Base-by-base conservation (phyloP, 92 coral and sea anemone genomes). In the Siderastrea siderea region DNA sequence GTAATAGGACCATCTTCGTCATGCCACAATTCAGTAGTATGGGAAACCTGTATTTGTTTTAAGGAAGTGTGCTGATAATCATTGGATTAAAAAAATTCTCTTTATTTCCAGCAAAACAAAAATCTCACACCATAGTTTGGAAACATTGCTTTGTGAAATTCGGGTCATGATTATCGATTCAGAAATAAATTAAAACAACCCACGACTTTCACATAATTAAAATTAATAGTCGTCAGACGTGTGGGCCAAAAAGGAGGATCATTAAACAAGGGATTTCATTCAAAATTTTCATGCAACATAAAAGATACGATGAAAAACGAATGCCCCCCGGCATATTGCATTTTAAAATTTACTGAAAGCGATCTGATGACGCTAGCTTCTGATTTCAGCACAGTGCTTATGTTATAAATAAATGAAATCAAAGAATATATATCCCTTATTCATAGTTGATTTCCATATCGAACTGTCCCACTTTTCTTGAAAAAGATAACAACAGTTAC, bases 361-460 rank as follows among this genome's bases (percentile, higher is more conserved):
- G 38, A 26, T 26, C 38, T 26, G 38, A 26, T 26, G 38, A 26
- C 38, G 38, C 38, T 26, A 26, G 38, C 38, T 26, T 26, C 38
- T 26, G 38, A 26, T 53, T 10, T 53, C 6, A 5, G 57, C 10
- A 53, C 81, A 15, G 48, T 58, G 5, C 46, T 77, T 38, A 6
- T 47, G 81, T 12, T 57, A 45, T 77, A 77, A 77, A 77, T 77
- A 77, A 59, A 46, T 77, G 55, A 77, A 58, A 7, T 7, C 14
- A 15, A 45, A 77, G 7, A 7, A 11, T 53, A 59, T 77, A 6
- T 58, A 61, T 14, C 6, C 53, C 38, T 57, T 46, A 44, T 68
- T 43, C 55, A 58, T 60, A 59, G 44, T 45, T 58, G 52, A 49
- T 54, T 13, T 59, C 47, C 54, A 77, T 6, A 46, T 45, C 68